Evolutionary conservation across 2,113 vertebrate genomes (phyloP).

Genomic region (Trogon surrucura): DNA sequence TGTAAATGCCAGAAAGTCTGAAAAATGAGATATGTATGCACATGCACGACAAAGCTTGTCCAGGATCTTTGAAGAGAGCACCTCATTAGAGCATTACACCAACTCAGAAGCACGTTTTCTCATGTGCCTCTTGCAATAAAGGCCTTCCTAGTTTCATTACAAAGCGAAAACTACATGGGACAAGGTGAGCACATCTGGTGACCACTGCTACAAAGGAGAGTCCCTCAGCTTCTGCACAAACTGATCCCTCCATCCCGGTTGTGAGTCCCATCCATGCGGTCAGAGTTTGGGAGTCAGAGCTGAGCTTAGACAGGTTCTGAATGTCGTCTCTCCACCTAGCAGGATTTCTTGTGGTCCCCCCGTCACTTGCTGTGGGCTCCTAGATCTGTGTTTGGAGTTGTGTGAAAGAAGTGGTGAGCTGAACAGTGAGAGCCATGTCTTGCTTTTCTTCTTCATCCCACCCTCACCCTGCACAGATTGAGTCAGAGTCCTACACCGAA

Average conservation of each 20-base stretch:
- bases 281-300: background rate
- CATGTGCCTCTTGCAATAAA: background rate
- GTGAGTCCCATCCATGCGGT: background rate
- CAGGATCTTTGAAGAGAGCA: background rate
- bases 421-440: background rate
- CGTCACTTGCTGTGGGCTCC: background rate
- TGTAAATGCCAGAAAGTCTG: background rate
- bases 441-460: background rate
- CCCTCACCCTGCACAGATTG: background rate
- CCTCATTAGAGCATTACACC: background rate
- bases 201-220: background rate
- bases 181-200: background rate
- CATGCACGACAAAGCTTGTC: background rate
- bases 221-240: accelerated
- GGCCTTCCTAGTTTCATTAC: background rate
- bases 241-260: background rate
- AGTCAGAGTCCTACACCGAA: background rate
- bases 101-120: background rate
- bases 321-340: background rate
- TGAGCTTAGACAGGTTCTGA: background rate
- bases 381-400: background rate
- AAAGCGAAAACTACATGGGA: background rate
- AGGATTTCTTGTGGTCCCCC: background rate
- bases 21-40: background rate
- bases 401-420: background rate